Evolutionary conservation across 2,797 vertebrate genomes (phyloP).

Genomic region (Pachyuromys duprasi): DNA sequence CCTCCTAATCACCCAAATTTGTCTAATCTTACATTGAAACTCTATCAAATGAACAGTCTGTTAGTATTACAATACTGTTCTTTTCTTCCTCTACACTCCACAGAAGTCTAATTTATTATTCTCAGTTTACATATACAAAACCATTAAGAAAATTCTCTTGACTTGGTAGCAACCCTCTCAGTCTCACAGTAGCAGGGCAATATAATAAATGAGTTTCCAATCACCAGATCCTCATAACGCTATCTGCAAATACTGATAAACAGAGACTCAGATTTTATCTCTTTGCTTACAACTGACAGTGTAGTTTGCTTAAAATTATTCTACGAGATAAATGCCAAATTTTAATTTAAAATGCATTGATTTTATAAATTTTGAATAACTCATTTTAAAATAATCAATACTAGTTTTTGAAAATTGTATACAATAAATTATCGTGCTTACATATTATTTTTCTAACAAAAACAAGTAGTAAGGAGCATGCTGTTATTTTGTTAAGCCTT

Average conservation of each 20-base stretch:
- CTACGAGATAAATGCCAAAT: neutral
- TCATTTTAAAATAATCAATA: constrained; percentile 34
- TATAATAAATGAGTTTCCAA: neutral
- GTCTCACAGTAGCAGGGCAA: neutral
- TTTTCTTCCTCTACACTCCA: neutral
- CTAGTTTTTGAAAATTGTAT: constrained; percentile 27
- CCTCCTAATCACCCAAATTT: neutral
- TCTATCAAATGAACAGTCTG: neutral
- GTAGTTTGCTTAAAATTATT: neutral
- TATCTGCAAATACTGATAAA: neutral
- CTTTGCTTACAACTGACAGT: neutral
- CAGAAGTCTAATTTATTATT: neutral
- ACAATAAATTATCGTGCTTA: constrained; percentile 12
- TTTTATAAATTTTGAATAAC: constrained; percentile 44
- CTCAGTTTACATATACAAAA: neutral
- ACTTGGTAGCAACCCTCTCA: neutral
- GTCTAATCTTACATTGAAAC: neutral
- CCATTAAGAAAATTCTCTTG: neutral
- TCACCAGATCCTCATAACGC: neutral
- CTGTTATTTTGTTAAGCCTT: neutral
- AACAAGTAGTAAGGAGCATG: neutral
- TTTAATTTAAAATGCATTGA: constrained; percentile 22
- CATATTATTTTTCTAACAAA: neutral
- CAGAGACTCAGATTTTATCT: neutral
- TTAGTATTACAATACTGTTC: neutral